A percentile compares a stretch with the other conserved stretches of the same genome.
phyloP scores from a whole-genome alignment of 2,888 invertebrate species.

The Nebria brevicollis region DNA sequence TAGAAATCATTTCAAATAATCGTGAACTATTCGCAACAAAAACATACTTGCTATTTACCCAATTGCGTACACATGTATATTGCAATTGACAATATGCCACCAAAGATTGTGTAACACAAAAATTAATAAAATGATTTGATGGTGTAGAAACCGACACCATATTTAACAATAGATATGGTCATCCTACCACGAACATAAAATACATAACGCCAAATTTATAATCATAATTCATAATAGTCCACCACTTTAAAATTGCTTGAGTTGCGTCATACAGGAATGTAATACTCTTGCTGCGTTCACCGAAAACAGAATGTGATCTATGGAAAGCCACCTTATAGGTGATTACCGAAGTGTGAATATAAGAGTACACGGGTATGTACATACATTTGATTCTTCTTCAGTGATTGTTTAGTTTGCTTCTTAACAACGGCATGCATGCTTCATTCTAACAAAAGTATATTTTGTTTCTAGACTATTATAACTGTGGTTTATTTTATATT shows the following conservation, averaged over 20 bases:
- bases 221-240: background rate
- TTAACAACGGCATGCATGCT: slow-evolving; percentile 19
- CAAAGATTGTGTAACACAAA: background rate
- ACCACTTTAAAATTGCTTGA: background rate
- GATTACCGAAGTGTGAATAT: slow-evolving; percentile 56
- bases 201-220: slow-evolving; percentile 2
- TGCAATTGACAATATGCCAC: background rate
- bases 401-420: background rate
- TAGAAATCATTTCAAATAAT: no score
- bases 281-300: slow-evolving; percentile 17
- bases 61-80: background rate
- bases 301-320: slow-evolving; percentile 14
- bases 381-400: slow-evolving; percentile 26
- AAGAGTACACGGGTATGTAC: slow-evolving; percentile 21
- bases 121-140: background rate
- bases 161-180: slow-evolving; percentile 1
- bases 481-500: background rate
- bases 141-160: background rate
- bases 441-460: slow-evolving; percentile 4
- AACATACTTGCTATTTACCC: background rate
- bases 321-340: slow-evolving; percentile 49
- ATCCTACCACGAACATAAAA: slow-evolving; percentile 5
- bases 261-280: background rate
- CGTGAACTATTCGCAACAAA: background rate
- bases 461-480: slow-evolving; percentile 10